Evolutionary conservation across 37 sponge, comb jelly and placozoan species (phyloP), one percentile per base, ranked within the genome.

Genomic region (Hormiphora californensis): DNA sequence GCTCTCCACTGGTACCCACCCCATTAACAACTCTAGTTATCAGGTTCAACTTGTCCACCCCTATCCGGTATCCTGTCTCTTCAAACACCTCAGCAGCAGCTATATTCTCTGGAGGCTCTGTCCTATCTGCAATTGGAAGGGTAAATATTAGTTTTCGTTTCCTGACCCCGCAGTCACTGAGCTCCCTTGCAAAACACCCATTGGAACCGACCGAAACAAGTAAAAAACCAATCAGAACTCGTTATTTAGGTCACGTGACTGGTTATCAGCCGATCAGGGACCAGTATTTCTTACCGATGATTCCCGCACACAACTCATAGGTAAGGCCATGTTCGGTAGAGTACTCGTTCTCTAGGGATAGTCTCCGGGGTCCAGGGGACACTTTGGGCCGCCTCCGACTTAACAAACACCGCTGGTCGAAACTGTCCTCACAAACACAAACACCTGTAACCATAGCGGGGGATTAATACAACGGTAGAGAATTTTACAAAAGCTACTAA

Each of bases 381-480:
- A 36, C 39, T 40, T 36, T 73, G 40, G 23, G 81, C 81, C 1
- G 81, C 81, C 43, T 73, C 81, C 21, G 39, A 36, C n/a, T 33
- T 27, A 19, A 33, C 35, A 30, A 73, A 73, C 46, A 73, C 81
- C 5, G 81, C 81, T 3, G 81, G 81, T 73, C 81, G 32, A 17
- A 73, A 73, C 81, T 73, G 81, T n/a, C 21, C 46, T n/a, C 2
- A 73, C 81, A 33, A 73, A 40, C 7, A 73, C 81, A 73, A 73
- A 73, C 46, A 73, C 81, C 67, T 65, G 37, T 7, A 32, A 33
- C 27, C 7, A 5, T 30, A 28, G 61, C 61, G 61, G n/a, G n/a
- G 27, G 5, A 30, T 57, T 49, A 49, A 17, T 9, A 49, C 53
- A 49, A 49, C 12, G 53, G 12, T 49, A 49, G 15, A 49, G 53